phyloP scores from a whole-genome alignment of 2,797 vertebrate genomes.

The Enteromius unitaeniatus region DNA sequence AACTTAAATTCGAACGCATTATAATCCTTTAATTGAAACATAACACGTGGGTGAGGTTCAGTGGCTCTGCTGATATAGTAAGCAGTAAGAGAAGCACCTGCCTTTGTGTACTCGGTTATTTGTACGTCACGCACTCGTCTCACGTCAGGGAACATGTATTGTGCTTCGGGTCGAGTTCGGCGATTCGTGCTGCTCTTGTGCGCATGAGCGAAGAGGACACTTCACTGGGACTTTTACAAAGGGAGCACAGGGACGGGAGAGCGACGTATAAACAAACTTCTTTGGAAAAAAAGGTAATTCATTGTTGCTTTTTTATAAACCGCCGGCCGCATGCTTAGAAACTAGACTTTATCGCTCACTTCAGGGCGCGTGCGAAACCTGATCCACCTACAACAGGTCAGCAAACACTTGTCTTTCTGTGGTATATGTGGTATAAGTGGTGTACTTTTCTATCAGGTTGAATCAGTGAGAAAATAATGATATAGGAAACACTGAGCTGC shows the following conservation, averaged over 20 bases:
- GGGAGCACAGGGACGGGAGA: not conserved
- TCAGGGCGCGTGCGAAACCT: constrained; percentile 27
- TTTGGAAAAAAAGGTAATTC: constrained; percentile 24
- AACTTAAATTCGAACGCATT: not conserved
- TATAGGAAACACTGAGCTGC: not conserved
- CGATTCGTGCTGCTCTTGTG: constrained; percentile 27
- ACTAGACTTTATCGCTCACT: not conserved
- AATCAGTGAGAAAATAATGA: not conserved
- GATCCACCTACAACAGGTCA: constrained; percentile 38
- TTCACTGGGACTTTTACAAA: constrained; percentile 42
- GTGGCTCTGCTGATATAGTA: not conserved
- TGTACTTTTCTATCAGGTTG: not conserved
- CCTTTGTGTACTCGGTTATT: constrained; percentile 45
- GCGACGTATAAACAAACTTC: constrained; percentile 30
- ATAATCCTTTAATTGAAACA: not conserved
- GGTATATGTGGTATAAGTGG: not conserved
- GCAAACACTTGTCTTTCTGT: constrained; percentile 22
- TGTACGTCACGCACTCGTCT: constrained; percentile 53
- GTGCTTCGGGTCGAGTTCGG: not conserved
- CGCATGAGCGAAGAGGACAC: constrained; percentile 59
- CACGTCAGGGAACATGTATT: constrained; percentile 46
- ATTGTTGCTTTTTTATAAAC: constrained; percentile 17
- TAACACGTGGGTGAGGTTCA: not conserved
- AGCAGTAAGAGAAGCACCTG: constrained; percentile 51
- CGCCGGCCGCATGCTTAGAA: not conserved